Evolutionary conservation across 1,140 invertebrate species (phyloP).

Genomic region (Sarcophaga bullata): DNA sequence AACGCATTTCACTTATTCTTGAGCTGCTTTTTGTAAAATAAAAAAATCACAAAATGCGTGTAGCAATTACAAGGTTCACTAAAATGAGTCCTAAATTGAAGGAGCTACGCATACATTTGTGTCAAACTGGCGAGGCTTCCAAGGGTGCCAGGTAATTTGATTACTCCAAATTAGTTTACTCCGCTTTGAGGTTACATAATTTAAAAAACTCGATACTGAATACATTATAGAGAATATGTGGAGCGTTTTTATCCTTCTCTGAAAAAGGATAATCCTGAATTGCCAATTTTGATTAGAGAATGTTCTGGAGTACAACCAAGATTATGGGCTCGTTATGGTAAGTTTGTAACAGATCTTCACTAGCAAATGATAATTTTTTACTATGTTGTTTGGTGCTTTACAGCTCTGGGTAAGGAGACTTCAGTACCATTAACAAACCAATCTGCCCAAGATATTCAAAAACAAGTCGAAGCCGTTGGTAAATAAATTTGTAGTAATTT

Average conservation of each 20-base stretch:
- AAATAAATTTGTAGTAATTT: constrained; percentile 44
- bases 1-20: constrained; percentile 1
- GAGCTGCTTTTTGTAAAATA: not conserved
- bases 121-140: constrained; percentile 80
- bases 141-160: constrained; percentile 80
- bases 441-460: constrained; percentile 74
- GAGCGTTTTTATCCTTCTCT: constrained; percentile 86
- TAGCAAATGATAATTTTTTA: not conserved
- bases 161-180: not conserved
- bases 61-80: constrained; percentile 55
- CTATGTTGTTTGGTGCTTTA: constrained; percentile 63
- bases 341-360: not conserved
- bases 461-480: constrained; percentile 71
- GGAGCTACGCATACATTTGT: constrained; percentile 87
- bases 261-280: constrained; percentile 87
- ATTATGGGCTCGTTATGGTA: constrained; percentile 91
- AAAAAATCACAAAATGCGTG: constrained; percentile 52
- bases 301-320: constrained; percentile 87
- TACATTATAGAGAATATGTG: constrained; percentile 84
- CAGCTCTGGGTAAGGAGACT: constrained; percentile 81
- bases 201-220: not conserved
- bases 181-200: constrained; percentile 38
- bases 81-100: constrained; percentile 76
- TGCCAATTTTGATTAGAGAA: constrained; percentile 93
- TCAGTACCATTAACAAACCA: constrained; percentile 75